Percentiles rank a stretch among this genome's conserved stretches.
These are phyloP conservation scores for Chiroxiphia lanceolata DNA, from an alignment of 2,797 vertebrate genomes.

Conservation along the genomic window DNA sequence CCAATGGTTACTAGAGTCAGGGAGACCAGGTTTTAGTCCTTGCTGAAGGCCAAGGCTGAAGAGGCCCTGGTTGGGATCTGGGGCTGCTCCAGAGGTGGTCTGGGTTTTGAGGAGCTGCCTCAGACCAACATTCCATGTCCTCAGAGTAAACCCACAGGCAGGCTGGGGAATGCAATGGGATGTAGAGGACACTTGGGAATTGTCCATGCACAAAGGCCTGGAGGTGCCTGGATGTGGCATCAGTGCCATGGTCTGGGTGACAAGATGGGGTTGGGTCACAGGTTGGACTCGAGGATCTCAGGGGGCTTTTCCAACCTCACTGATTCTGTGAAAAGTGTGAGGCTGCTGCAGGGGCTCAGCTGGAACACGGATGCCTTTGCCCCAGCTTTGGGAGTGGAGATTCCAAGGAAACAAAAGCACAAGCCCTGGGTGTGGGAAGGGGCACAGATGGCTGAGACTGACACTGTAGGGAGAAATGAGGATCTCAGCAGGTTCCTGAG, in stretches of 20 bases:
- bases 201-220: neutral
- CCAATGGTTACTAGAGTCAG: neutral
- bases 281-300: too few relatives aligned
- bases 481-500: neutral
- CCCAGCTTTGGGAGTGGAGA: neutral
- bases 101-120: neutral
- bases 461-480: neutral
- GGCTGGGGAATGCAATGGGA: neutral
- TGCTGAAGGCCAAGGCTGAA: neutral
- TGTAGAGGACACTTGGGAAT: neutral
- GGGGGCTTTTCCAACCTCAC: too few relatives aligned
- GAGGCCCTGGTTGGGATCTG: neutral
- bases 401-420: neutral
- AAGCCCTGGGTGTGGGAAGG: neutral
- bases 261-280: too few relatives aligned
- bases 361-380: neutral
- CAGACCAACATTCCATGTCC: fast-evolving
- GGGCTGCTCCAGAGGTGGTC: neutral
- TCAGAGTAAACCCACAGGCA: neutral
- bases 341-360: neutral
- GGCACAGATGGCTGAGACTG: constrained; percentile 44
- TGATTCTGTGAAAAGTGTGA: neutral
- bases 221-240: too few relatives aligned
- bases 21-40: neutral
- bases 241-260: too few relatives aligned